Evolutionary conservation across 2,113 vertebrate genomes (phyloP), one percentile per base, ranked within the genome.

Genomic region (Petromus typicus): DNA sequence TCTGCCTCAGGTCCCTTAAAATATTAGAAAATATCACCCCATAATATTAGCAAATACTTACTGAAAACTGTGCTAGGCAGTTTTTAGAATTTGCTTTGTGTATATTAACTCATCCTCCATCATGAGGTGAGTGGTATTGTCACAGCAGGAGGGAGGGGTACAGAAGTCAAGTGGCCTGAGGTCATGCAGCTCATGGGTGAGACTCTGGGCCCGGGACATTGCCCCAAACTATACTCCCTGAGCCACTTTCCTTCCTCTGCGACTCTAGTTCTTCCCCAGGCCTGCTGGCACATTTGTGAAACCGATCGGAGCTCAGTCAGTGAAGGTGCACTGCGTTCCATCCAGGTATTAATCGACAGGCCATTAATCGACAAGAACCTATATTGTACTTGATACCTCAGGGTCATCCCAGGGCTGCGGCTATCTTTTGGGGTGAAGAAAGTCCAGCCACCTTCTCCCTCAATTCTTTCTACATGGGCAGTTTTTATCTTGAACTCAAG

Each of bases 21-120:
- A 48, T 13, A 61, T 40, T 57, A 76, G 51, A 88, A 83, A 23
- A 75, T 57, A 25, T 64, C 51, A 54, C 81, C 73, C n/a, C n/a
- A n/a, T 64, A 89, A 75, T 75, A 81, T 30, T 79, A 79, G 56
- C 69, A 87, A 79, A 89, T 83, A 40, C 51, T n/a, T 78, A 23
- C 2, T 73, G 45, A 78, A 83, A 84, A 80, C 45, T 88, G 40
- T 34, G 34, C 81, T 30, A 22, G 61, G 37, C 82, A 66, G 2
- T 30, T 61, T 59, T 40, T 76, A 5, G 37, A n/a, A 56, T 56
- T 61, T 78, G 83, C 76, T 82, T 63, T 90, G 51, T 2, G 3
- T 90, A 10, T 40, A 27, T 56, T 7, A 75, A 92, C 45, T 82
- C 7, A 78, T 17, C 12, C 37, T 43, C 30, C 87, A 13, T 10